Conservation (phyloP, 2,113 vertebrate species). For the Protomyctophum bolini region DNA sequence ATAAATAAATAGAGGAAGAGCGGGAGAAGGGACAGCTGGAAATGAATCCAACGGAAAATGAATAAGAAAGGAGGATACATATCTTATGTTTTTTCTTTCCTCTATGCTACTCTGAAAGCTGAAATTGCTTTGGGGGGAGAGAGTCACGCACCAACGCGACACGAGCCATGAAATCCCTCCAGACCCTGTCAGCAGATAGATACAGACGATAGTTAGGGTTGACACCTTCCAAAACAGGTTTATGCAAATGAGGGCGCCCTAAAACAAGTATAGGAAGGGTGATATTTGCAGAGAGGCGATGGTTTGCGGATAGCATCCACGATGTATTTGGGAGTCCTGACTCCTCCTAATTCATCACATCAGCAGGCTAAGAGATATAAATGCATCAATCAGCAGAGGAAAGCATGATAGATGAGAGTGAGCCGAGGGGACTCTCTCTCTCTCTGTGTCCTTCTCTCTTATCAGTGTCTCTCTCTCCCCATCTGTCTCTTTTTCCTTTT, state of each 20-base stretch:
- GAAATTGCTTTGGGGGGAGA: conserved; percentile 53
- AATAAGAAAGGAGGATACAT: conserved; percentile 33
- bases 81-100: conserved; percentile 11
- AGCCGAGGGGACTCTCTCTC: conserved; percentile 40
- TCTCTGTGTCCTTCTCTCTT: background rate
- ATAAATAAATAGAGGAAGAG: background rate
- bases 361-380: conserved; percentile 47
- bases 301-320: conserved; percentile 2
- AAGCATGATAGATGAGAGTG: conserved; percentile 62
- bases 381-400: conserved; percentile 59
- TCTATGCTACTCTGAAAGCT: background rate
- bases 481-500: background rate
- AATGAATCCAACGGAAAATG: conserved; percentile 46
- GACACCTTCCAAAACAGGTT: conserved; percentile 41
- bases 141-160: conserved; percentile 32
- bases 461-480: background rate
- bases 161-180: conserved; percentile 31
- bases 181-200: conserved; percentile 39
- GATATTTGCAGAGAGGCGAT: conserved; percentile 45
- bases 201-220: conserved; percentile 34
- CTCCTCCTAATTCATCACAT: conserved; percentile 70
- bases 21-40: conserved; percentile 15
- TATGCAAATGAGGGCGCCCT: conserved; percentile 51
- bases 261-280: conserved; percentile 47
- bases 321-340: conserved; percentile 31